Conservation (phyloP, 2,113 vertebrate species). For the Passer domesticus region DNA sequence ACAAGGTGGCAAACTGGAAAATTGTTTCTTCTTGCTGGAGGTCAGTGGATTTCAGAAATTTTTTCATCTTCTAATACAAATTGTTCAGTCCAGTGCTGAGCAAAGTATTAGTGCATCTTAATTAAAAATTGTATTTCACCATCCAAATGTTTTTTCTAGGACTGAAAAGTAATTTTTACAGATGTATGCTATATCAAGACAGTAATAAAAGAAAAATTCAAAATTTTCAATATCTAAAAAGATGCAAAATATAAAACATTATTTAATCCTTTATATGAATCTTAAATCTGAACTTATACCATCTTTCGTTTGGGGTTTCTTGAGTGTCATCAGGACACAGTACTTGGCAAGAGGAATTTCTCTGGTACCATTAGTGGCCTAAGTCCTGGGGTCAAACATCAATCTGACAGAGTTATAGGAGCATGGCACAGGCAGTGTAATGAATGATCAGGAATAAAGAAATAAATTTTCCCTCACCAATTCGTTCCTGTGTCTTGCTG, state of each 20-base stretch:
- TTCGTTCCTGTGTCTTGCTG: not conserved
- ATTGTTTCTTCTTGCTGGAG: not conserved
- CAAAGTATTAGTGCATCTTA: not conserved
- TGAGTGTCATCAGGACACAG: not conserved
- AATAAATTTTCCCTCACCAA: not conserved
- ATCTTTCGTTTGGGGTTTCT: not conserved
- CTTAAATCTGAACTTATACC: not conserved
- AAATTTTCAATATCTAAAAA: not conserved
- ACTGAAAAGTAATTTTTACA: not conserved
- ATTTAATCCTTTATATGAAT: not conserved
- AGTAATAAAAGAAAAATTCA: not conserved
- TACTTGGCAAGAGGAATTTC: not conserved
- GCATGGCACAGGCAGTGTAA: not conserved
- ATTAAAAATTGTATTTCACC: not conserved
- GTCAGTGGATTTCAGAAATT: not conserved
- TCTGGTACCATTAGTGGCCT: not conserved
- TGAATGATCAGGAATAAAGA: not conserved
- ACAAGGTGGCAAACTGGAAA: not conserved
- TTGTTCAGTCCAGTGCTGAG: not conserved
- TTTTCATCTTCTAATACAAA: not conserved
- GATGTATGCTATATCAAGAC: not conserved
- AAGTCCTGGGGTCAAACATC: not conserved
- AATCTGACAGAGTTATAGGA: not conserved
- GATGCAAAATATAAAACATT: not conserved
- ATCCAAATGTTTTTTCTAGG: not conserved